Conservation (phyloP, 1,140 invertebrate species). For the Pseudomyrmex sp. region DNA sequence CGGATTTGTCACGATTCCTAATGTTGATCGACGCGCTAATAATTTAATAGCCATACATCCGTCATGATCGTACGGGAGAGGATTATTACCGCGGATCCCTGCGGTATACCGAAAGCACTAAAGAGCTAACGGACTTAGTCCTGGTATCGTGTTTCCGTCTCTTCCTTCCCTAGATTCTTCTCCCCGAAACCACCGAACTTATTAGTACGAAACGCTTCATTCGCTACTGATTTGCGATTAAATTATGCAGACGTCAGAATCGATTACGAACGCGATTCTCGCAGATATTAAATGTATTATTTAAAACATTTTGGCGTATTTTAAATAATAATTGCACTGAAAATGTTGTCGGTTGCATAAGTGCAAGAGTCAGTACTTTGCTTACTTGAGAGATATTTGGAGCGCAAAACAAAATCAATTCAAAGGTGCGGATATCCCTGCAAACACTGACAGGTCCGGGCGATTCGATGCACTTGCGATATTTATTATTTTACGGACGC, state of each 20-base stretch:
- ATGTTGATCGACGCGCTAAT: slow-evolving; percentile 83
- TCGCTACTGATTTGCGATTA: slow-evolving; percentile 11
- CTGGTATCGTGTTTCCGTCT: slow-evolving; percentile 80
- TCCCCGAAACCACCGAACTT: slow-evolving; percentile 50
- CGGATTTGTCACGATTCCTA: slow-evolving; percentile 84
- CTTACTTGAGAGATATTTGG: not conserved
- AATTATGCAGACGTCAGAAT: slow-evolving; percentile 27
- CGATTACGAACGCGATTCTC: not conserved
- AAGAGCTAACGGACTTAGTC: slow-evolving; percentile 84
- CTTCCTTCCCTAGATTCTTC: slow-evolving; percentile 66
- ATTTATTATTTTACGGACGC: slow-evolving; percentile 28
- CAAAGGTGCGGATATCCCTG: not conserved
- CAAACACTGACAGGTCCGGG: not conserved
- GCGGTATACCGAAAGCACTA: slow-evolving; percentile 81
- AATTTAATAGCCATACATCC: slow-evolving; percentile 84
- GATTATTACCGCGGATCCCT: slow-evolving; percentile 80
- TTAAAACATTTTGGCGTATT: not conserved
- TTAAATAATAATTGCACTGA: too few species aligned
- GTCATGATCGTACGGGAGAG: slow-evolving; percentile 77
- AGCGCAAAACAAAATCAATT: slow-evolving; percentile 19
- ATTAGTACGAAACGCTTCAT: not conserved
- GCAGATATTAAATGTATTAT: not conserved
- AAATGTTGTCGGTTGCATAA: too few species aligned
- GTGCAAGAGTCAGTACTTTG: too few species aligned
- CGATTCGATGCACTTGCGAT: not conserved